Base-by-base conservation (phyloP, 2,888 invertebrate species). In the Agrotis clavis region DNA sequence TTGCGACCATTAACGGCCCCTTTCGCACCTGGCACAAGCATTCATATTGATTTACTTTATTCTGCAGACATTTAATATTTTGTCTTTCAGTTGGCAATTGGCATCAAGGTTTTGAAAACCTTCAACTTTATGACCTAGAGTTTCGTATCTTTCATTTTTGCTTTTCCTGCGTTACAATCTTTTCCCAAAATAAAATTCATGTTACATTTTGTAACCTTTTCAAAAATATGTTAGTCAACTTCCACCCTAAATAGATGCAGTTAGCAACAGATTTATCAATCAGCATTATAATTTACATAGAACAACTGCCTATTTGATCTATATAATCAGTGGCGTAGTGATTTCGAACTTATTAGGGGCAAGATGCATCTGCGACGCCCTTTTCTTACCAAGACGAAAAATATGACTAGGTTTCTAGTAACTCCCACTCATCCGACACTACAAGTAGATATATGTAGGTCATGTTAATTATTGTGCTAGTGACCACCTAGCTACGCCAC, bases 11-110 rank as follows among this genome's bases (percentile, higher is more conserved):
- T 71, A n/a, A 25, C 21, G 45, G 70, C 25, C 9, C 47, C 35
- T 54, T 64, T 70, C 57, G 64, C 72, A 81, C 79, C 63, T 60
- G 80, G 68, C 45, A 56, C 45, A 54, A 59, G 65, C 35, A 35
- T 19, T 9, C 14, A 11, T 67, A 79, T 79, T 60, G 63, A 79
- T 81, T 68, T 48, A 62, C 41, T 73, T 2, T 2, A 48, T 72
- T 62, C 66, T 14, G 35, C 77, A 68, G 59, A 53, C 50, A 35
- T 65, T 50, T 50, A 62, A 30, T 63, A 63, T 56, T 56, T 30
- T 30, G 56, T 56, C 30, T 56, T 30, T 30, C 18, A n/a, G 30
- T 56, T 30, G 56, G n/a, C 18, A n/a, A 30, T 56, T 30, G 56
- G n/a, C 5, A 30, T n/a, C 56, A 11, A 11, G 18, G 30, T 56